Evolutionary conservation across 2,797 vertebrate species (phyloP), one percentile per base, ranked within the genome.

Genomic region (Bradypus variegatus): DNA sequence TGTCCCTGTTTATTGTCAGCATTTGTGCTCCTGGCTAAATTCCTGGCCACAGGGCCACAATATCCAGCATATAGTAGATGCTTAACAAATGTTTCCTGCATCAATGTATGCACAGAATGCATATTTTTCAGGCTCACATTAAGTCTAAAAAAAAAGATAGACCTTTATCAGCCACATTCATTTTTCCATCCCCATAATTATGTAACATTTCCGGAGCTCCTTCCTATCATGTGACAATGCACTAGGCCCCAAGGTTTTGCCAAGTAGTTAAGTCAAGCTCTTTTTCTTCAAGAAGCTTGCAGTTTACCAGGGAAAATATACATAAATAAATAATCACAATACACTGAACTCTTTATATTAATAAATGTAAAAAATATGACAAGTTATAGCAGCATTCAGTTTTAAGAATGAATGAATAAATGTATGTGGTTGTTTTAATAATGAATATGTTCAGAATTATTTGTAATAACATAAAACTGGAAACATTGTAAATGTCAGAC

Each of bases 71-170:
- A 60, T 25, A 77, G 21, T 21, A 67, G 18, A 69, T 89, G 38
- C 29, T 91, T 73, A 70, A 50, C 21, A 89, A 72, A 83, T 90
- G 23, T 27, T n/a, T 25, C 25, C 70, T 90, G 12, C 75, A 55
- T 86, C 14, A 86, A 11, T 25, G 53, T 5, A 50, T 45, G 41
- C 31, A 65, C 41, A 77, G 90, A 82, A 86, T 65, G 48, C 29
- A 65, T 53, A 45, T 65, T 89, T 88, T 90, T 85, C 77, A 82
- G 53, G 9, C 16, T 82, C 53, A 77, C 16, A 62, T 91, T 81
- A 84, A 91, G 93, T 76, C 16, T 80, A 77, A 58, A 27, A 58
- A 27, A 92, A 91, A 91, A 75, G 64, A 78, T 50, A 67, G 8
- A 29, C n/a, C 6, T 62, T 84, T 33, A 62, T 38, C 50, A 86